Evolutionary conservation across 2,888 invertebrate species (phyloP).

Genomic region (Laspeyria flexula): DNA sequence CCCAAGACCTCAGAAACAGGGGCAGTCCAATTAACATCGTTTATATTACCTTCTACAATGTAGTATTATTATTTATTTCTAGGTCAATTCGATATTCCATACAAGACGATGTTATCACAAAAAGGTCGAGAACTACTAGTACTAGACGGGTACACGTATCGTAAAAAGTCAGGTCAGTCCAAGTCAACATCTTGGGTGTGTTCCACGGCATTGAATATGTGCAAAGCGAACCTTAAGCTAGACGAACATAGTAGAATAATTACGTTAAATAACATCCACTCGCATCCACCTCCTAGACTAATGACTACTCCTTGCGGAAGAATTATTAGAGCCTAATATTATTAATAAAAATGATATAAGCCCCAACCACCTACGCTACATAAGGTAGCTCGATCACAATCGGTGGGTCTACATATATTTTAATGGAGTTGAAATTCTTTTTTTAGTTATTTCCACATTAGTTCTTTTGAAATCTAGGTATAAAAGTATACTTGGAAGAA

Average conservation of each 20-base stretch:
- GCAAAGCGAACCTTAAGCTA: slow-evolving; percentile 39
- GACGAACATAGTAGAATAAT: slow-evolving; percentile 31
- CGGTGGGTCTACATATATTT: no score
- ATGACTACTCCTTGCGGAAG: slow-evolving; percentile 19
- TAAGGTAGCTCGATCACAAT: no score
- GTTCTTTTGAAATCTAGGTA: no score
- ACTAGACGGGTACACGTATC: slow-evolving; percentile 45
- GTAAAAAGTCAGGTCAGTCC: background rate
- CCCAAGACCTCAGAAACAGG: no score
- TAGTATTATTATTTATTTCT: no score
- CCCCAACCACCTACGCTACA: no score
- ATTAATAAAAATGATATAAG: no score
- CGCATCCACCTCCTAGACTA: slow-evolving; percentile 45
- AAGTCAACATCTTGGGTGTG: background rate
- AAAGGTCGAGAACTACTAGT: slow-evolving; percentile 40
- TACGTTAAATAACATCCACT: slow-evolving; percentile 17
- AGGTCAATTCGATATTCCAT: slow-evolving; percentile 23
- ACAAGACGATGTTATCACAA: slow-evolving; percentile 18
- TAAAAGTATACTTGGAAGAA: no score
- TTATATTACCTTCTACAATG: no score
- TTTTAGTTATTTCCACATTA: no score
- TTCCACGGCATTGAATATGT: slow-evolving; percentile 7
- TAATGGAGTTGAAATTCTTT: no score
- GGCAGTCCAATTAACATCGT: no score
- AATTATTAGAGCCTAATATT: slow-evolving; percentile 8